phyloP scores from a whole-genome alignment of 1,140 invertebrate genomes.

The Caenorhabditis remanei region DNA sequence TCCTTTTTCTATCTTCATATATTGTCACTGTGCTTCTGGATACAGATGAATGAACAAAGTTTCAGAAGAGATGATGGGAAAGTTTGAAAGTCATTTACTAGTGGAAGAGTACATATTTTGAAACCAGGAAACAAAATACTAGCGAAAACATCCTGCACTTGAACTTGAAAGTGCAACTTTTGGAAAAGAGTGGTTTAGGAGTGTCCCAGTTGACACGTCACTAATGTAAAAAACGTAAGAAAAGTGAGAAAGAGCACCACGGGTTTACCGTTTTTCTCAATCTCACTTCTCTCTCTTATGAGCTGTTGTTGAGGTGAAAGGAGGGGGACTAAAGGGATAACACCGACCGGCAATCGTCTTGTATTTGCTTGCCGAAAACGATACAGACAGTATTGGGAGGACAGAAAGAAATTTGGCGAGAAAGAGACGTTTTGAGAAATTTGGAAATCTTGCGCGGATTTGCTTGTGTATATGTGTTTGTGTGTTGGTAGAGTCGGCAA shows the following conservation, averaged over 20 bases:
- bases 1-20: background rate
- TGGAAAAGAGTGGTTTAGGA: background rate
- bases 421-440: slow-evolving; percentile 20
- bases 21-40: background rate
- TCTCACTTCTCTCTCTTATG: slow-evolving; percentile 18
- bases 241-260: slow-evolving; percentile 32
- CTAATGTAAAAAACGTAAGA: background rate
- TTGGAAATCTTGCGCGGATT: slow-evolving; percentile 48
- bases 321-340: slow-evolving; percentile 40
- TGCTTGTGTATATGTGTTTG: background rate
- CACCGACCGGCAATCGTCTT: slow-evolving; percentile 28
- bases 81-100: too few relatives aligned
- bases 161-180: background rate
- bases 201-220: background rate
- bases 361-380: slow-evolving; percentile 54
- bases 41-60: background rate
- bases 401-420: background rate
- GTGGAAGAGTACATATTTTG: too few relatives aligned
- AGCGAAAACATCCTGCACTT: background rate
- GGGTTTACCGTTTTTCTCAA: slow-evolving; percentile 44
- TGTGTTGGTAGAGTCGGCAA: slow-evolving; percentile 43
- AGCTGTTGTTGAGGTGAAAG: slow-evolving; percentile 46
- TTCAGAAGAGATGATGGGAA: background rate
- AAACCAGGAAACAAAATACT: too few relatives aligned
- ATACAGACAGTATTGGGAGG: slow-evolving; percentile 14